Base-by-base conservation (phyloP, 2,113 vertebrate genomes). In the Gadus macrocephalus region DNA sequence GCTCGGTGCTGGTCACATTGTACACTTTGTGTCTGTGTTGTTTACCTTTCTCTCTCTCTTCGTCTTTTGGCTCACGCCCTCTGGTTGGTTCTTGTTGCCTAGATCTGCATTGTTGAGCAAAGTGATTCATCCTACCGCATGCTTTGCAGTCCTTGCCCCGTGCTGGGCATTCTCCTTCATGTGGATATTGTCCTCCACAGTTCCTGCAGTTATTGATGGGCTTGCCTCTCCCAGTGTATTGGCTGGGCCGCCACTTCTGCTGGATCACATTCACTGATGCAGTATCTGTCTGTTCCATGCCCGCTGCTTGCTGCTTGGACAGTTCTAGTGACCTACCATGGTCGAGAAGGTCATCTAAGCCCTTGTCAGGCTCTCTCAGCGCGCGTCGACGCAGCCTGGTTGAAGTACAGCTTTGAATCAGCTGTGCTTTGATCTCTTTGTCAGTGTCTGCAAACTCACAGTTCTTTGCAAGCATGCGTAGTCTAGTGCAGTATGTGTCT, bases 401-500 rank as follows among this genome's bases (percentile, higher is more conserved):
- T 9, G 71, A 78, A 9, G 55, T 31, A 7, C 70, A 76, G 71
- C 71, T 72, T 38, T 79, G 77, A 19, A 74, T 74, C 3, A 74
- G 16, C 55, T 69, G 61, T 20, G 62, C 58, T 63, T 71, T 74
- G 7, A 82, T 82, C 20, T 76, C 68, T 27, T 15, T 3, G 8
- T 68, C 31, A 11, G 38, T 12, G 22, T 71, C 7, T 7, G n/a
- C 15, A 35, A 74, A 74, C 19, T 78, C 76, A 71, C 70, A 71
- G 62, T 79, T 70, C 14, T 67, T 77, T 5, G 74, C 69, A 27
- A 82, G 35, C 53, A 82, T 67, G 1, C 56, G 12, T 4, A 74
- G 66, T 17, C 62, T 69, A 3, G 77, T 74, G 6, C 66, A 31
- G 20, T 78, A 65, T 3, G 53, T 5, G 25, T 70, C 66, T 20